Conservation (phyloP, 2,888 invertebrate species). For the Dynastes grantii region DNA sequence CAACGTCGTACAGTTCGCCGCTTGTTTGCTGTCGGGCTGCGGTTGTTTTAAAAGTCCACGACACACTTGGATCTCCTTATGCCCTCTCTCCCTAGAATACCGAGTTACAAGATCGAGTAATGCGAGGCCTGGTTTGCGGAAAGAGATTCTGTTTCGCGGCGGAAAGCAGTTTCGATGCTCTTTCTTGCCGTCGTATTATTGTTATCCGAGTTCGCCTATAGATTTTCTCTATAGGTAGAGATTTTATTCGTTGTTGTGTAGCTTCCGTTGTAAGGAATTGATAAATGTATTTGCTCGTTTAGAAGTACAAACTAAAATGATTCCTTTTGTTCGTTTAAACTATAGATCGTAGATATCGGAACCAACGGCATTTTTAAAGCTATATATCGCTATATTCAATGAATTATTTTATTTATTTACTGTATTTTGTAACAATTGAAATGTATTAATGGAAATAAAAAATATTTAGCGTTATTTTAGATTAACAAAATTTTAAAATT, state of each 20-base stretch:
- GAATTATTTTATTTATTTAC: too few species aligned
- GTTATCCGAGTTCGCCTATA: constrained; percentile 22
- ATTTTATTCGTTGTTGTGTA: constrained; percentile 6
- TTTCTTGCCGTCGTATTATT: constrained; percentile 26
- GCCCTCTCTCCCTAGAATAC: constrained; percentile 62
- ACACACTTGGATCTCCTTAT: constrained; percentile 57
- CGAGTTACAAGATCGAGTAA: constrained; percentile 68
- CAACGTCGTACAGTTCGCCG: constrained; percentile 63
- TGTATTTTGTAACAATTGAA: too few species aligned
- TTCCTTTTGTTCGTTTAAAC: background rate
- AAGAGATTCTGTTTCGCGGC: constrained; percentile 62
- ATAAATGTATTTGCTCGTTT: constrained; percentile 25
- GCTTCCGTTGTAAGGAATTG: background rate
- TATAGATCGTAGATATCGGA: background rate
- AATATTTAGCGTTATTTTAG: too few species aligned
- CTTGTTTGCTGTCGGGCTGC: constrained; percentile 37
- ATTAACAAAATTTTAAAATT: too few species aligned
- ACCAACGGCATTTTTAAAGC: background rate
- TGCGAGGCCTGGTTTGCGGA: constrained; percentile 67
- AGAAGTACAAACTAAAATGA: background rate
- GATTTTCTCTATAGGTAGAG: constrained; percentile 22
- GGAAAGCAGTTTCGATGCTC: constrained; percentile 46
- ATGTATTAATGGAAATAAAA: too few species aligned
- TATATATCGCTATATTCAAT: background rate
- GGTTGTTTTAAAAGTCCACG: constrained; percentile 51